Evolutionary conservation across 2,797 vertebrate genomes (phyloP).

Genomic region (Muscicapa comitata): DNA sequence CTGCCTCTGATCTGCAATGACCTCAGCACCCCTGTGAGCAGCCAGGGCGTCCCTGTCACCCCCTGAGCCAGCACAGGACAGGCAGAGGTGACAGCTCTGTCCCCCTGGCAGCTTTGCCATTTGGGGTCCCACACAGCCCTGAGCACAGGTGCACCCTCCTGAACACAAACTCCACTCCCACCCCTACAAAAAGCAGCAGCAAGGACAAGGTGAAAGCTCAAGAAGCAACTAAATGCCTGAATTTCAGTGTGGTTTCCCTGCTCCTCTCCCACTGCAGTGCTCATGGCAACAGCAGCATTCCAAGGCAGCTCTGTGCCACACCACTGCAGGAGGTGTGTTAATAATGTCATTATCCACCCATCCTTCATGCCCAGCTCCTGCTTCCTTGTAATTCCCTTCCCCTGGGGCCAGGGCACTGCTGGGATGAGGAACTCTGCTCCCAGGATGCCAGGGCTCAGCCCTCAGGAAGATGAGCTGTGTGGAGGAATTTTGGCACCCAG

Average conservation of each 20-base stretch:
- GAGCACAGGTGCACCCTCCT: neutral
- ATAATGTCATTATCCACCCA: neutral
- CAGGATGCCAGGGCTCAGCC: neutral
- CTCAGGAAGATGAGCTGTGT: neutral
- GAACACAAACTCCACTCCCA: neutral
- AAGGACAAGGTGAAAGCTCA: neutral
- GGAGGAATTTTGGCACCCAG: neutral
- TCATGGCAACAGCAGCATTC: neutral
- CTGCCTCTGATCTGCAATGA: neutral
- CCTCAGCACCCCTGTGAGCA: neutral
- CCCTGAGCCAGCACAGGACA: neutral
- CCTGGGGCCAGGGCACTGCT: neutral
- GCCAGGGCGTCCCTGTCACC: no score
- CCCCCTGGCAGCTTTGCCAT: neutral
- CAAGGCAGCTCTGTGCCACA: neutral
- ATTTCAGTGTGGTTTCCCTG: neutral
- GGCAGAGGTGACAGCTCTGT: neutral
- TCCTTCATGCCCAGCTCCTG: neutral
- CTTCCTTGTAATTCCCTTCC: neutral
- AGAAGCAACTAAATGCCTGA: neutral
- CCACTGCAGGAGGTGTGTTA: neutral
- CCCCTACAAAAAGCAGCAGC: neutral
- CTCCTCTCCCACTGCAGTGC: neutral
- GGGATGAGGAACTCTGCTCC: neutral
- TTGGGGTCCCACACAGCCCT: neutral